These are phyloP conservation scores for Montipora efflorescens DNA, from an alignment of 64 coral and sea anemone genomes.

Conservation along the genomic window DNA sequence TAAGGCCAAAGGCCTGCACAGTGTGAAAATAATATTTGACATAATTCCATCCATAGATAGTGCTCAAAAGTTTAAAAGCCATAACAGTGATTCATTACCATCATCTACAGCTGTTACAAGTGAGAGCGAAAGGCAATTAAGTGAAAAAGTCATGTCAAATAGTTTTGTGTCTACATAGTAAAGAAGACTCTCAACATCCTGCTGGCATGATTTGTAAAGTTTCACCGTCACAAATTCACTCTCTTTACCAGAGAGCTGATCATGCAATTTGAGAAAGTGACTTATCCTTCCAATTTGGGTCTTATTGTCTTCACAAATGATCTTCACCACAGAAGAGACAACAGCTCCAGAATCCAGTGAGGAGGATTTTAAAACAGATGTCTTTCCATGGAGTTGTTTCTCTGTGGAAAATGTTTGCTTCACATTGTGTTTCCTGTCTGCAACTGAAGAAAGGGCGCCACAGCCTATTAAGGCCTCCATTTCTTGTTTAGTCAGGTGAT, in stretches of 20 bases:
- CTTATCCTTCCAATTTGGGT: constrained; percentile 4
- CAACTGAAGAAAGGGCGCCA: background rate
- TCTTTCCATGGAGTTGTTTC: constrained; percentile 12
- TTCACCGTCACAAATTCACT: background rate
- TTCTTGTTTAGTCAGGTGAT: too few relatives aligned
- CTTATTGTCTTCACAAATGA: background rate
- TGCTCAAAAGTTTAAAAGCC: background rate
- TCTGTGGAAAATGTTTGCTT: constrained; percentile 1
- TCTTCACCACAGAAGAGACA: background rate
- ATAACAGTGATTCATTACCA: constrained; percentile 4
- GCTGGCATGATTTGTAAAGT: background rate
- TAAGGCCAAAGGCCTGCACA: too few relatives aligned
- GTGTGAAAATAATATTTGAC: background rate
- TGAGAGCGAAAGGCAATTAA: background rate
- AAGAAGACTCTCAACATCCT: constrained; percentile 2
- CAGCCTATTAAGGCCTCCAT: background rate
- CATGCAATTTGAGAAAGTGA: background rate
- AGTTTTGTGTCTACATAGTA: background rate
- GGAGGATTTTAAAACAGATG: background rate
- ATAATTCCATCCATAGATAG: background rate
- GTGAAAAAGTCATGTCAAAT: background rate
- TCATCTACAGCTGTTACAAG: constrained; percentile 8
- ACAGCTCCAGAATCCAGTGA: constrained; percentile 16
- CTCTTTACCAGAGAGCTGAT: constrained; percentile 7
- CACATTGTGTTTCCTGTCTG: background rate